A percentile compares a stretch with the other conserved stretches of the same genome.
These are phyloP conservation scores for Leucoraja ocellata DNA, from an alignment of 2,797 vertebrate species.

Conservation along the genomic window DNA sequence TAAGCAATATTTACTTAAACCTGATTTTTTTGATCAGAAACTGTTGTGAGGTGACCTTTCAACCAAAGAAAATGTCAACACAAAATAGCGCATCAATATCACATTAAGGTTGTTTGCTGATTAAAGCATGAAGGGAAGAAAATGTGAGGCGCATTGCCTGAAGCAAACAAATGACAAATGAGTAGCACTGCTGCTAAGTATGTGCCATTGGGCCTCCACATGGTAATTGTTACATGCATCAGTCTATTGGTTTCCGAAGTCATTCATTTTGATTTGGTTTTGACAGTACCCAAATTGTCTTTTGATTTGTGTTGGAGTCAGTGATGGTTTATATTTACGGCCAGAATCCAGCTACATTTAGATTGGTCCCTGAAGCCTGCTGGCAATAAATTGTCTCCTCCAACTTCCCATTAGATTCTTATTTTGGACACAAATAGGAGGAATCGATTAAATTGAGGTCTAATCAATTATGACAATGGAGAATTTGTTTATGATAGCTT, in stretches of 20 bases:
- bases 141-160: constrained; percentile 31
- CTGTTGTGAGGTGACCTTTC: constrained; percentile 37
- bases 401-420: constrained; percentile 40
- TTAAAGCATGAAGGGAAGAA: constrained; percentile 38
- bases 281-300: constrained; percentile 43
- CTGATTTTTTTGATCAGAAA: background rate
- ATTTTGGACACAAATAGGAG: constrained; percentile 22
- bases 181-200: constrained; percentile 37
- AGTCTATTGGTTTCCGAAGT: constrained; percentile 41
- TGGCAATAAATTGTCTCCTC: constrained; percentile 39
- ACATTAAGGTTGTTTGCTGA: constrained; percentile 38
- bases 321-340: constrained; percentile 40
- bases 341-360: constrained; percentile 24
- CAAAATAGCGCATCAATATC: constrained; percentile 40
- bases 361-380: constrained; percentile 37
- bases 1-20: constrained; percentile 16
- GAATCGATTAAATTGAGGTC: constrained; percentile 37
- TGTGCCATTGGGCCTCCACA: constrained; percentile 29
- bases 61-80: constrained; percentile 3
- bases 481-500: constrained; percentile 22
- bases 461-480: constrained; percentile 39
- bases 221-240: constrained; percentile 39
- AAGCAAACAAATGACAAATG: constrained; percentile 39
- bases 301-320: constrained; percentile 41
- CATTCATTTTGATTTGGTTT: constrained; percentile 41